These are phyloP conservation scores for Stegastes partitus DNA, from an alignment of 2,113 vertebrate genomes.

Conservation along the genomic window DNA sequence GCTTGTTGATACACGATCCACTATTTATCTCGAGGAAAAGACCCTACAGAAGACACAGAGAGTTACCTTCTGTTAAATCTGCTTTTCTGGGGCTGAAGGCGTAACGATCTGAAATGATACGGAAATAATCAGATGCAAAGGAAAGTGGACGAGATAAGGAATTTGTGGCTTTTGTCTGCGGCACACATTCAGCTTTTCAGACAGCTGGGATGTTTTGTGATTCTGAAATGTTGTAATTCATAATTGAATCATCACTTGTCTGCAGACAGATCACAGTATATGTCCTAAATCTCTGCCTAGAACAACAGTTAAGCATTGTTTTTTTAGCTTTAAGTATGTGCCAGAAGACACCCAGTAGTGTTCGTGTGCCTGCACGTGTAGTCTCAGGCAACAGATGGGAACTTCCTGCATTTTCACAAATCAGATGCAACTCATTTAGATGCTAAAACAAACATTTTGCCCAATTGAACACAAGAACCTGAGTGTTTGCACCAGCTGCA, in stretches of 20 bases:
- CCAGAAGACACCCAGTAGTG: conserved; percentile 1
- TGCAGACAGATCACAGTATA: conserved; percentile 32
- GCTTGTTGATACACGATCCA: conserved; percentile 78
- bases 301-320: conserved; percentile 29
- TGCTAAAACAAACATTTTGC: not conserved
- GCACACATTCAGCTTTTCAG: conserved; percentile 4
- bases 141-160: conserved; percentile 7
- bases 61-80: conserved; percentile 25
- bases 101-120: conserved; percentile 22
- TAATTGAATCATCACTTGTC: conserved; percentile 14
- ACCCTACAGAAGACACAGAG: conserved; percentile 30
- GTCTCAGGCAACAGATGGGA: not conserved
- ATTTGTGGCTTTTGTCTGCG: not conserved
- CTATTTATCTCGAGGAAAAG: conserved; percentile 63
- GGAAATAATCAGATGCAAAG: not conserved
- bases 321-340: conserved; percentile 41
- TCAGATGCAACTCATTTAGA: not conserved
- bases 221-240: conserved; percentile 43
- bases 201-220: not conserved
- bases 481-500: not conserved
- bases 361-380: not conserved
- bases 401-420: not conserved
- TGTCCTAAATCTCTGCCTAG: conserved; percentile 1
- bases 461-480: not conserved
- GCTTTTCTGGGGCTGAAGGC: conserved; percentile 7